Evolutionary conservation across 2,888 invertebrate species (phyloP).

Genomic region (Hololepta plana): DNA sequence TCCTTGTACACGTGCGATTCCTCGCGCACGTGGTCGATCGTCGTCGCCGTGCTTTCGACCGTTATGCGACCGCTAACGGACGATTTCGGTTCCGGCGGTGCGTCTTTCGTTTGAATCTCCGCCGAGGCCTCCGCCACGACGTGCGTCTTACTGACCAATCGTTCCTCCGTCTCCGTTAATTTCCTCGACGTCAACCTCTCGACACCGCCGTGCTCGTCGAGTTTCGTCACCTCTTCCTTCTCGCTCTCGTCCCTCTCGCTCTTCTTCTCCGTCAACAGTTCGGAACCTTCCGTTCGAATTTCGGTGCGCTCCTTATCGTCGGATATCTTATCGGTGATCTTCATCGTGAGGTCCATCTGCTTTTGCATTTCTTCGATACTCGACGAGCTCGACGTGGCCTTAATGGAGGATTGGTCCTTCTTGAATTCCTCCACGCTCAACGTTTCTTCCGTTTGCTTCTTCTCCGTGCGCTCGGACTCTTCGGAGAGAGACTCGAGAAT

Average conservation of each 20-base stretch:
- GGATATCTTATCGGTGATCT: conserved; percentile 6
- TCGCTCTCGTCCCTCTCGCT: conserved; percentile 7
- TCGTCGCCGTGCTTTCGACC: too few relatives aligned
- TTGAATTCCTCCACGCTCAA: conserved; percentile 5
- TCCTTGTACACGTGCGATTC: too few relatives aligned
- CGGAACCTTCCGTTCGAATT: conserved; percentile 8
- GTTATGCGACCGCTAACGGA: too few relatives aligned
- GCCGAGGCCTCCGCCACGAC: conserved; percentile 4
- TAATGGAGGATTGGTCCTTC: conserved; percentile 13
- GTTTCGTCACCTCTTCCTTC: not conserved
- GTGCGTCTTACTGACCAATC: conserved; percentile 3
- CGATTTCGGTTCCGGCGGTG: too few relatives aligned
- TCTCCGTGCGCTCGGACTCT: conserved; percentile 11
- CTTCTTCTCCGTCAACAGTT: conserved; percentile 9
- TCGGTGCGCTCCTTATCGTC: conserved; percentile 7
- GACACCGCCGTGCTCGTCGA: not conserved
- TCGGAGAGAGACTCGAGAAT: conserved; percentile 13
- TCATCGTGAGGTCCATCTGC: too few relatives aligned
- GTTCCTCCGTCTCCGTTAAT: conserved; percentile 6
- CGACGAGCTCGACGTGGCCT: conserved; percentile 11
- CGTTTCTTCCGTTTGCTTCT: too few relatives aligned
- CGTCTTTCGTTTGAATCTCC: too few relatives aligned
- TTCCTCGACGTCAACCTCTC: too few relatives aligned
- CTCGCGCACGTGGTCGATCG: too few relatives aligned
- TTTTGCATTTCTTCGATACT: conserved; percentile 10